phyloP scores from a whole-genome alignment of 1,140 invertebrate species.

The Diachasma alloeum region DNA sequence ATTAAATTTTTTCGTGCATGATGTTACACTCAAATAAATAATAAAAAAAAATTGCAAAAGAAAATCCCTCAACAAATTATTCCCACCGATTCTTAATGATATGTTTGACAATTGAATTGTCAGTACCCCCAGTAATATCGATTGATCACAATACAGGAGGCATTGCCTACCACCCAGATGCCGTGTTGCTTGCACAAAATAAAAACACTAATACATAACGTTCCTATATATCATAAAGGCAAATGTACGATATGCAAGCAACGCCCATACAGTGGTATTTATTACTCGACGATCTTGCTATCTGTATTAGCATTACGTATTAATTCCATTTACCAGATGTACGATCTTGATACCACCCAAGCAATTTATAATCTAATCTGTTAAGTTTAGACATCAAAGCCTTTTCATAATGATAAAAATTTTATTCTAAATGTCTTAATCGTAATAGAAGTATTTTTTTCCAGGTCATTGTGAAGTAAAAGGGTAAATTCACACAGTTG shows the following conservation, averaged over 20 bases:
- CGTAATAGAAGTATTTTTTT: background rate
- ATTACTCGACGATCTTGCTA: conserved; percentile 38
- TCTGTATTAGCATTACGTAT: conserved; percentile 39
- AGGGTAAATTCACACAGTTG: conserved; percentile 1
- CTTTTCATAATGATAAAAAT: background rate
- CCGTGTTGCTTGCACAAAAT: background rate
- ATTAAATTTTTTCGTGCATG: no score
- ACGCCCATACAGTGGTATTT: conserved; percentile 41
- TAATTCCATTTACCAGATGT: conserved; percentile 36
- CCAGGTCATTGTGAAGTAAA: background rate
- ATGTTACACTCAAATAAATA: no score
- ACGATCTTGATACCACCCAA: conserved; percentile 22
- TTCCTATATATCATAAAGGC: conserved; percentile 19
- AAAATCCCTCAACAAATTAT: no score
- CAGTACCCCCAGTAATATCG: background rate
- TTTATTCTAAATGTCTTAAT: background rate
- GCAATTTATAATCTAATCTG: conserved; percentile 23
- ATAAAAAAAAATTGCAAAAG: no score
- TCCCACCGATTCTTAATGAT: background rate
- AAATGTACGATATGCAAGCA: conserved; percentile 27
- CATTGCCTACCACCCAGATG: background rate
- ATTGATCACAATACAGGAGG: conserved; percentile 4
- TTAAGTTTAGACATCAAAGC: conserved; percentile 29
- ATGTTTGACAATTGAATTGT: background rate
- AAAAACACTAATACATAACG: conserved; percentile 8